A percentile compares a stretch with the other conserved stretches of the same genome.
Conservation (phyloP, 1,140 invertebrate genomes). For the Apis mellifera region DNA sequence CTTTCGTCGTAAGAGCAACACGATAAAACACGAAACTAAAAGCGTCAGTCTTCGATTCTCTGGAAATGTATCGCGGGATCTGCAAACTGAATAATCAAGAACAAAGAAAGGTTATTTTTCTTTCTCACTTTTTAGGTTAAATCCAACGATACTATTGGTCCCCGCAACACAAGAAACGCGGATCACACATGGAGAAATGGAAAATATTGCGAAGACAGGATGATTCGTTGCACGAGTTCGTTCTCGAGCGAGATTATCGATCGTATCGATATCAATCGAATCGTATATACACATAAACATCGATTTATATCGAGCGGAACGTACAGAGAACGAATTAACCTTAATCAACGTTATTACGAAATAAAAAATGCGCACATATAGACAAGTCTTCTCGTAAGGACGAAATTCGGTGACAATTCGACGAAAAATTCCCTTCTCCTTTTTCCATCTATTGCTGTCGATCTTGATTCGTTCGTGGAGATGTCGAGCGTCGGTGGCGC, state of each 20-base stretch:
- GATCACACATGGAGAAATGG: not conserved
- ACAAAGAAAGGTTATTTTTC: not conserved
- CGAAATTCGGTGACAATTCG: conserved; percentile 12
- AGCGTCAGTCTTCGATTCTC: conserved; percentile 53
- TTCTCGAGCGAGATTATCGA: not conserved
- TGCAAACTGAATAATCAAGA: conserved; percentile 7
- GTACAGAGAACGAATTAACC: not conserved
- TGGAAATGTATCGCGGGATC: conserved; percentile 23
- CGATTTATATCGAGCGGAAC: conserved; percentile 6
- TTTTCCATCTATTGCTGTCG: not conserved
- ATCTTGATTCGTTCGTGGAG: no score
- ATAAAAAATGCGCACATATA: not conserved
- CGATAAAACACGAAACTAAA: conserved; percentile 13
- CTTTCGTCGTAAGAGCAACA: not conserved
- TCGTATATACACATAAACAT: not conserved
- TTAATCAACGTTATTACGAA: not conserved
- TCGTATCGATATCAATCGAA: no score
- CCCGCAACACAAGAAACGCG: conserved; percentile 28
- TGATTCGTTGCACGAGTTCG: conserved; percentile 28
- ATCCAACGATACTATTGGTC: conserved; percentile 25
- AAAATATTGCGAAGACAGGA: not conserved
- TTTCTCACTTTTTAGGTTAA: not conserved
- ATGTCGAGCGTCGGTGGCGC: no score
- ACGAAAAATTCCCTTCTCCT: not conserved
- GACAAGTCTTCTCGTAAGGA: conserved; percentile 20